These are phyloP conservation scores for Ostrea edulis DNA, from an alignment of 1,140 invertebrate species.

Conservation along the genomic window DNA sequence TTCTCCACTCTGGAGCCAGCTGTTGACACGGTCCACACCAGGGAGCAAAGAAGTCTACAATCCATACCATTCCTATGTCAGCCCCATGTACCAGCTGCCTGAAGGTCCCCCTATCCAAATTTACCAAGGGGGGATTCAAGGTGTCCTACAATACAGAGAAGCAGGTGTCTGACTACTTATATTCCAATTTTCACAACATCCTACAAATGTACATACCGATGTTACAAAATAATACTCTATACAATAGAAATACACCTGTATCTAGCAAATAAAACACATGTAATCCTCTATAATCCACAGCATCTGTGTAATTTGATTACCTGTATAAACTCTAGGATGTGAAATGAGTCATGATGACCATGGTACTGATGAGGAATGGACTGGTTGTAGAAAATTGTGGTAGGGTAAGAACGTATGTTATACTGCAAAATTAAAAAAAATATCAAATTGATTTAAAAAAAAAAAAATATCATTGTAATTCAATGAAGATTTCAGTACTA, in stretches of 20 bases:
- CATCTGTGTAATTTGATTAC: conserved; percentile 67
- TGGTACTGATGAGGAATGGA: conserved; percentile 82
- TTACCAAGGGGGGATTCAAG: conserved; percentile 82
- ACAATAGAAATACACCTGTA: too few relatives aligned
- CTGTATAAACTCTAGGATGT: conserved; percentile 86
- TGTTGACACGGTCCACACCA: conserved; percentile 87
- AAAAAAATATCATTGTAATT: too few relatives aligned
- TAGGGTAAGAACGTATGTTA: conserved; percentile 87
- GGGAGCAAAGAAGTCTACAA: conserved; percentile 86
- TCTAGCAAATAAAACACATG: too few relatives aligned
- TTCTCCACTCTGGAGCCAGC: conserved; percentile 84
- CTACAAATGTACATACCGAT: too few relatives aligned
- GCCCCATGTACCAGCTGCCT: conserved; percentile 81
- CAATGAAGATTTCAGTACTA: too few relatives aligned
- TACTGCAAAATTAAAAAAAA: conserved; percentile 80
- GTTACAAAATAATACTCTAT: too few relatives aligned
- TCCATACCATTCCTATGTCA: conserved; percentile 81
- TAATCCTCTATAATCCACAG: too few relatives aligned
- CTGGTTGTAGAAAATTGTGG: conserved; percentile 86
- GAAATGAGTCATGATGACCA: conserved; percentile 83
- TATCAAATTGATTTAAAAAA: too few relatives aligned
- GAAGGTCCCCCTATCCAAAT: conserved; percentile 82
- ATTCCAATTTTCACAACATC: too few relatives aligned
- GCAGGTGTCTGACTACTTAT: not conserved
- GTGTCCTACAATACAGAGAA: conserved; percentile 77